Evolutionary conservation across 2,888 invertebrate species (phyloP), one percentile per base, ranked within the genome.

Genomic region (Parasteatoda lunata): DNA sequence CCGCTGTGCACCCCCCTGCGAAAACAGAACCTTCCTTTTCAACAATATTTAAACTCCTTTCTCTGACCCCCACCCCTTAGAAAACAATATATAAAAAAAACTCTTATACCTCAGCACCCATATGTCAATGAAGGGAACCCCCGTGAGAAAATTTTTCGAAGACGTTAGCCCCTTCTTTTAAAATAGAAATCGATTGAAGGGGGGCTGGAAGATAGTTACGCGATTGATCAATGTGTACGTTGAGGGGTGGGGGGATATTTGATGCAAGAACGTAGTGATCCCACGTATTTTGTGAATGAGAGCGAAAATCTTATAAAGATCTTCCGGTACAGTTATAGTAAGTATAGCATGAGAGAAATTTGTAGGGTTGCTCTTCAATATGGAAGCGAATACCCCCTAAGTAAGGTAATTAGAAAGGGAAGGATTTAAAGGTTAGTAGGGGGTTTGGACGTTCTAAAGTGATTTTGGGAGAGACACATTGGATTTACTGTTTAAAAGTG

Each of bases 271-370:
- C 77, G 71, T 77, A 66, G 85, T 86, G 85, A 80, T 86, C 85
- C 85, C 85, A 86, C 85, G 85, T 86, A 86, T 71, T 80, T 86
- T 80, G 71, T 86, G 85, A 86, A 86, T 80, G 85, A 85, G 85
- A 86, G 85, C 80, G 85, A 86, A 86, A 86, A 86, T 86, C 76
- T 86, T 54, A 86, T 86, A 86, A 86, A 86, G 85, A 76, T 80
- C 85, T 86, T 86, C 85, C 85, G 85, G 85, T 86, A 80, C 72
- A 77, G 77, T 77, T 80, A 77, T 54, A 86, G 71, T 80, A 80
- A 70, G 75, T 64, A 52, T 66, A 83, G 69, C 77, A 77, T 54
- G 47, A 66, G 75, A 77, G 80, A 71, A 52, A n/a, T 69, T 77
- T 65, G 52, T 51, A 76, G 85, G 85, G 80, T 77, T 86, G 80